Conservation (phyloP, 1,140 invertebrate species). For the Achroia grisella region DNA sequence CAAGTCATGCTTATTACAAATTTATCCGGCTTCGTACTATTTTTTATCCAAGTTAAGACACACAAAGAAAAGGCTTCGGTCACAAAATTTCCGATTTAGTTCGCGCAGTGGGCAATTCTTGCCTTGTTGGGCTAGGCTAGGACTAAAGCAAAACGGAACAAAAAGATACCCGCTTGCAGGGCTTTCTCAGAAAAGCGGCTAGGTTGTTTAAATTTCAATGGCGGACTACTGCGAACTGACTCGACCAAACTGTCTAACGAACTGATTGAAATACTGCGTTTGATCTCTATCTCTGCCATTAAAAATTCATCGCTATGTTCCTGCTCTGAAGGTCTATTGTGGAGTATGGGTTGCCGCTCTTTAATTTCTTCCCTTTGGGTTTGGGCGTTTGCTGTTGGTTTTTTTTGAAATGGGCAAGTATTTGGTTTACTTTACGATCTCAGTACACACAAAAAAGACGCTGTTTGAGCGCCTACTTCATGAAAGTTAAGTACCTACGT, state of each 20-base stretch:
- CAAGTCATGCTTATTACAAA: too few relatives aligned
- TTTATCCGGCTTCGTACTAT: too few relatives aligned
- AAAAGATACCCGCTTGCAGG: constrained; percentile 18
- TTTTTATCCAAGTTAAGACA: too few relatives aligned
- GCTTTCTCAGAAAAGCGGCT: constrained; percentile 40
- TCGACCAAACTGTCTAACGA: constrained; percentile 43
- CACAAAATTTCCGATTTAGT: constrained; percentile 9
- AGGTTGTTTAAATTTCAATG: constrained; percentile 54
- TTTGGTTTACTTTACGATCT: background rate
- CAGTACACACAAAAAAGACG: too few relatives aligned
- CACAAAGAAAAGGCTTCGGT: too few relatives aligned
- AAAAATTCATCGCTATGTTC: constrained; percentile 10
- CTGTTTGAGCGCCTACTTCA: too few relatives aligned
- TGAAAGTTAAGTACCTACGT: too few relatives aligned
- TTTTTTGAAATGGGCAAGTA: constrained; percentile 4
- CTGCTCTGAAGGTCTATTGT: background rate
- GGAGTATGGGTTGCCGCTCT: constrained; percentile 1
- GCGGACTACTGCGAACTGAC: constrained; percentile 40
- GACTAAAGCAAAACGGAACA: constrained; percentile 16
- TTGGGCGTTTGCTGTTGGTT: background rate
- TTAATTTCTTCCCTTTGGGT: constrained; percentile 10
- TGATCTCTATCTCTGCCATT: constrained; percentile 19
- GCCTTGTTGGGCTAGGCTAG: constrained; percentile 27
- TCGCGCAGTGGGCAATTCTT: constrained; percentile 11
- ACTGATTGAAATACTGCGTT: constrained; percentile 56